Evolutionary conservation across 64 coral and sea anemone genomes (phyloP).

Genomic region (Astreopora myriophthalma): DNA sequence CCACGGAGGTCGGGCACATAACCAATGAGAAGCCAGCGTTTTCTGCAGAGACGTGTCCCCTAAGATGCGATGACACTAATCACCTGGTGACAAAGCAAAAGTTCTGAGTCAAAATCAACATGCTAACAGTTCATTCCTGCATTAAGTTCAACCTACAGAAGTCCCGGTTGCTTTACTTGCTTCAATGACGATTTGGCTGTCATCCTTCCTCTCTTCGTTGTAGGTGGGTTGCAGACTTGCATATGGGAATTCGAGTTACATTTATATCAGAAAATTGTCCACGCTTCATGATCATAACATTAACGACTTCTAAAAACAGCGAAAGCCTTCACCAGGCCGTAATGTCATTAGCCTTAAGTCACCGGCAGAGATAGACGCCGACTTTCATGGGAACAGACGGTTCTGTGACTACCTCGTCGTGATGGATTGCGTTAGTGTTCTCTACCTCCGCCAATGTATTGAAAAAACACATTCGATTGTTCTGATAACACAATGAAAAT

Average conservation of each 20-base stretch:
- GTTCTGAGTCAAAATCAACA: neutral
- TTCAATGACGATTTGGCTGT: neutral
- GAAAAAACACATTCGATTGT: neutral
- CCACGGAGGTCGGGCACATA: neutral
- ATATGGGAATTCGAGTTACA: neutral
- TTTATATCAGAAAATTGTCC: neutral
- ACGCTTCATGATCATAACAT: neutral
- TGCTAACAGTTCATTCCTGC: neutral
- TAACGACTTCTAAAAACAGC: neutral
- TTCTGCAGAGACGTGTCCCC: neutral
- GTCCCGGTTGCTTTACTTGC: neutral
- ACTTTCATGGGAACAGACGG: neutral
- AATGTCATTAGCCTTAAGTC: too few relatives aligned
- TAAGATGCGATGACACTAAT: conserved; percentile 35
- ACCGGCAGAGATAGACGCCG: too few relatives aligned
- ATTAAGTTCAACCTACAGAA: neutral
- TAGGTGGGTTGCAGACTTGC: neutral
- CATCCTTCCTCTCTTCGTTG: neutral
- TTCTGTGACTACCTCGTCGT: too few relatives aligned
- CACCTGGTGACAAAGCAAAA: conserved; percentile 18
- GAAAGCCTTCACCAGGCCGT: neutral
- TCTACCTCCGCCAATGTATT: neutral
- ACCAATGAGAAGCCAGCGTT: conserved; percentile 28
- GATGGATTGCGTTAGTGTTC: neutral
- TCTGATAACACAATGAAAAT: conserved; percentile 2